These are phyloP conservation scores for Drosophila conformis DNA, from an alignment of 2,888 invertebrate species.

Conservation along the genomic window DNA sequence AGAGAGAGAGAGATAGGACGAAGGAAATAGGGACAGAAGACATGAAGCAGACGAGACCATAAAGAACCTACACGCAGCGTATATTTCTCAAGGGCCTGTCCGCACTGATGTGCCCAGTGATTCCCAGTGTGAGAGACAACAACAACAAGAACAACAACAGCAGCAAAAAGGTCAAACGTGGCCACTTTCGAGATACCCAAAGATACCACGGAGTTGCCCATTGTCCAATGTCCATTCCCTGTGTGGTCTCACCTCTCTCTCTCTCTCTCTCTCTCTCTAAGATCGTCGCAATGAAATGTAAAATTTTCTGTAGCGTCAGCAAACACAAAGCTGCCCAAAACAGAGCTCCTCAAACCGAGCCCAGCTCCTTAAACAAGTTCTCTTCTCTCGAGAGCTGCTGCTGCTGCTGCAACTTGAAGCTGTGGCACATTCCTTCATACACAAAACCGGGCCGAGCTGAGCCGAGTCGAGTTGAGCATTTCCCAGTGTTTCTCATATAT, in stretches of 20 bases:
- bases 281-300: conserved; percentile 53
- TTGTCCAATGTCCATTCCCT: conserved; percentile 37
- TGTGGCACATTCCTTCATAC: conserved; percentile 57
- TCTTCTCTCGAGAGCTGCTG: conserved; percentile 42
- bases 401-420: conserved; percentile 27
- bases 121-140: conserved; percentile 45
- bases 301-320: conserved; percentile 60
- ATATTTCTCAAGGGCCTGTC: conserved; percentile 70
- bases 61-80: conserved; percentile 62
- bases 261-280: conserved; percentile 4
- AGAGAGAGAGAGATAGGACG: conserved; percentile 9
- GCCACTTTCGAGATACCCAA: conserved; percentile 70
- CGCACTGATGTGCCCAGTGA: conserved; percentile 44
- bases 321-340: conserved; percentile 14
- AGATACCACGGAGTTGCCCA: conserved; percentile 47
- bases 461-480: conserved; percentile 28
- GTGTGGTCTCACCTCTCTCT: conserved; percentile 38
- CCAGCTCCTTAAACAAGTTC: conserved; percentile 74
- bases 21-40: conserved; percentile 23
- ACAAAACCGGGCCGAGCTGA: conserved; percentile 42
- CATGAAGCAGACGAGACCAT: conserved; percentile 56
- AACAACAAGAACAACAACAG: conserved; percentile 9
- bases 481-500: conserved; percentile 75
- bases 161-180: conserved; percentile 77
- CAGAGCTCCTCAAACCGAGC: not conserved